These are phyloP conservation scores for Melinopterus prodromus DNA, from an alignment of 2,888 invertebrate genomes.

Conservation along the genomic window DNA sequence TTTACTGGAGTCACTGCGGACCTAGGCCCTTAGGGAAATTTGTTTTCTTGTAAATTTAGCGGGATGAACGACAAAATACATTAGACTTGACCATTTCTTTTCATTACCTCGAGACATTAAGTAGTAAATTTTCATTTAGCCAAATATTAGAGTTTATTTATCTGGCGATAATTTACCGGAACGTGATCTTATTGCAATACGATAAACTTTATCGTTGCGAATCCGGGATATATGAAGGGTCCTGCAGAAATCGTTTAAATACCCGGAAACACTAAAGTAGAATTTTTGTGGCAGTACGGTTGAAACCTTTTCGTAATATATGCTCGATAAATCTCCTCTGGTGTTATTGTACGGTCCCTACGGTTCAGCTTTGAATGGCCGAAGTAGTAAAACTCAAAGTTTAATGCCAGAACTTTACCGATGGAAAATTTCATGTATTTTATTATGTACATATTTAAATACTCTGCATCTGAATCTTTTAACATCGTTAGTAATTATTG, in stretches of 20 bases:
- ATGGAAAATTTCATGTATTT: not conserved
- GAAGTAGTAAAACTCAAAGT: not conserved
- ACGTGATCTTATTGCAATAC: not conserved
- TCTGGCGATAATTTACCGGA: not conserved
- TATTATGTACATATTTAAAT: not conserved
- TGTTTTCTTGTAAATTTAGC: constrained; percentile 4
- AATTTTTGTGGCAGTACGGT: not conserved
- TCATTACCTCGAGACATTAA: not conserved
- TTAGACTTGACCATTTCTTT: not conserved
- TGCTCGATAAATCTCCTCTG: not conserved
- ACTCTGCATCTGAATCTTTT: not conserved
- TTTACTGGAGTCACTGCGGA: not conserved
- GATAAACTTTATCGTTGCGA: not conserved
- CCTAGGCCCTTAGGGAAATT: not conserved
- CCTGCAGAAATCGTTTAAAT: not conserved
- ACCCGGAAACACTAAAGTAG: not conserved
- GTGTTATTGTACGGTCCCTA: not conserved
- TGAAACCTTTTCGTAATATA: not conserved
- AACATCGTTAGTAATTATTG: too few species aligned
- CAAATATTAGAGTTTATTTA: not conserved
- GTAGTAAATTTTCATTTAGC: not conserved
- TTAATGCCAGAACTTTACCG: not conserved
- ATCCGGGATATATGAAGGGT: not conserved
- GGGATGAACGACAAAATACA: not conserved
- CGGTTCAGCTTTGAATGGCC: not conserved